These are phyloP conservation scores for Drosophila cracens DNA, from an alignment of 2,888 invertebrate species.

Conservation along the genomic window DNA sequence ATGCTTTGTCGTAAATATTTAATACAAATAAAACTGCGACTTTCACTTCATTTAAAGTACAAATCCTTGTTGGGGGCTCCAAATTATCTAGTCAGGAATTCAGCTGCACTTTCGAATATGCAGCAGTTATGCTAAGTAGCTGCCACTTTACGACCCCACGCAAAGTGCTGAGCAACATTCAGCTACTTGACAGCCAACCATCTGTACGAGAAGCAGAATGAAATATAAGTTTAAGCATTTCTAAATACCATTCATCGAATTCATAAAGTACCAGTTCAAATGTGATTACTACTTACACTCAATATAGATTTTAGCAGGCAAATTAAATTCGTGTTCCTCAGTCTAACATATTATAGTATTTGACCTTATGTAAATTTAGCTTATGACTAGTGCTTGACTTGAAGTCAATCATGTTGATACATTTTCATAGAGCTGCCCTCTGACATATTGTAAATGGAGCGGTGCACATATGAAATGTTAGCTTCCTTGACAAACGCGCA, in stretches of 20 bases:
- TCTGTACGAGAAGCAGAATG: neutral
- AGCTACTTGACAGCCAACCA: neutral
- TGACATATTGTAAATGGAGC: slow-evolving; percentile 29
- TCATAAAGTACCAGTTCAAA: neutral
- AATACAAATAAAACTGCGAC: slow-evolving; percentile 74
- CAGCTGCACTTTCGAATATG: slow-evolving; percentile 36
- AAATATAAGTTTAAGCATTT: neutral
- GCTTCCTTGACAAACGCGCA: slow-evolving; percentile 17
- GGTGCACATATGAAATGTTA: slow-evolving; percentile 29
- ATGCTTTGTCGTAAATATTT: slow-evolving; percentile 67
- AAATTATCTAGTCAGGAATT: slow-evolving; percentile 29
- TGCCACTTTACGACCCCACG: slow-evolving; percentile 3
- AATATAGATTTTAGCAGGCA: neutral
- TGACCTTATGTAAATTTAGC: slow-evolving; percentile 5
- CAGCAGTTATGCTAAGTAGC: slow-evolving; percentile 26
- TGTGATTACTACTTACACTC: neutral
- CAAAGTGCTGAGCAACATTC: slow-evolving; percentile 1
- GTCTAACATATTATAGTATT: too few relatives aligned
- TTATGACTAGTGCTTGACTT: neutral
- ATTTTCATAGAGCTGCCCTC: slow-evolving; percentile 17
- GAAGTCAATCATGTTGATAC: slow-evolving; percentile 22
- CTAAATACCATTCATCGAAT: neutral
- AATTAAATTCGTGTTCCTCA: neutral
- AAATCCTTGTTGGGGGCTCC: slow-evolving; percentile 48
- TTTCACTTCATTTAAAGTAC: slow-evolving; percentile 68